phyloP scores from a whole-genome alignment of 1,140 invertebrate species.

The Steinernema khuongi region DNA sequence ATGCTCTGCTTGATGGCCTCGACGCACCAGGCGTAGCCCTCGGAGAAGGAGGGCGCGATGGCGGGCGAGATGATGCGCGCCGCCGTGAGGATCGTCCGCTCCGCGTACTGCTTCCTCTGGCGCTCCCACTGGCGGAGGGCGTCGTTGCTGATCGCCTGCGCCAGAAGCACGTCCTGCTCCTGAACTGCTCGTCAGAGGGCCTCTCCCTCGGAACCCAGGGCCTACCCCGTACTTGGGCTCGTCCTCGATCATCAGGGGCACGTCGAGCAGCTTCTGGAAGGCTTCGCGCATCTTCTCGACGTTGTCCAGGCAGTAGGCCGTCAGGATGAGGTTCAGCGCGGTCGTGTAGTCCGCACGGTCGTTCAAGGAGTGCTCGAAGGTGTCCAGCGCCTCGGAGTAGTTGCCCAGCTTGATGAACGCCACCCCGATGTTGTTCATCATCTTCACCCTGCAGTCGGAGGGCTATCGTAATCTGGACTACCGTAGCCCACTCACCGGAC shows the following conservation, averaged over 20 bases:
- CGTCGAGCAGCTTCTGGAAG: slow-evolving; percentile 81
- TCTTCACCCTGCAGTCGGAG: slow-evolving; percentile 76
- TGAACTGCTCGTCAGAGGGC: slow-evolving; percentile 62
- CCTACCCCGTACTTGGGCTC: slow-evolving; percentile 69
- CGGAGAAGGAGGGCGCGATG: slow-evolving; percentile 72
- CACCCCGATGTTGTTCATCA: slow-evolving; percentile 96
- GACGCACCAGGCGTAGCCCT: slow-evolving; percentile 68
- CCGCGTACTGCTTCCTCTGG: slow-evolving; percentile 70
- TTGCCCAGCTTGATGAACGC: slow-evolving; percentile 90
- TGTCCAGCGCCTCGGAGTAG: slow-evolving; percentile 86
- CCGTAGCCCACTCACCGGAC: slow-evolving; percentile 65
- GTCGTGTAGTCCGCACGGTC: slow-evolving; percentile 81
- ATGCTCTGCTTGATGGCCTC: slow-evolving; percentile 71
- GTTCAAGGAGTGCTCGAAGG: slow-evolving; percentile 95
- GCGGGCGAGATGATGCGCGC: slow-evolving; percentile 85
- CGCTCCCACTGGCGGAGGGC: slow-evolving; percentile 72
- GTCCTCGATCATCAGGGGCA: slow-evolving; percentile 76
- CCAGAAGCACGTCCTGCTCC: slow-evolving; percentile 64
- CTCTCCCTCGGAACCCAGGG: slow-evolving; percentile 63
- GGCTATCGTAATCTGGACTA: slow-evolving; percentile 22
- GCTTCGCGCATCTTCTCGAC: slow-evolving; percentile 85
- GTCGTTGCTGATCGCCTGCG: slow-evolving; percentile 72
- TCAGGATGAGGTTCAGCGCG: slow-evolving; percentile 83
- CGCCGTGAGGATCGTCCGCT: slow-evolving; percentile 77
- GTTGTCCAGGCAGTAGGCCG: slow-evolving; percentile 86